These are phyloP conservation scores for Lates japonicus DNA, from an alignment of 2,797 vertebrate species.

Conservation along the genomic window DNA sequence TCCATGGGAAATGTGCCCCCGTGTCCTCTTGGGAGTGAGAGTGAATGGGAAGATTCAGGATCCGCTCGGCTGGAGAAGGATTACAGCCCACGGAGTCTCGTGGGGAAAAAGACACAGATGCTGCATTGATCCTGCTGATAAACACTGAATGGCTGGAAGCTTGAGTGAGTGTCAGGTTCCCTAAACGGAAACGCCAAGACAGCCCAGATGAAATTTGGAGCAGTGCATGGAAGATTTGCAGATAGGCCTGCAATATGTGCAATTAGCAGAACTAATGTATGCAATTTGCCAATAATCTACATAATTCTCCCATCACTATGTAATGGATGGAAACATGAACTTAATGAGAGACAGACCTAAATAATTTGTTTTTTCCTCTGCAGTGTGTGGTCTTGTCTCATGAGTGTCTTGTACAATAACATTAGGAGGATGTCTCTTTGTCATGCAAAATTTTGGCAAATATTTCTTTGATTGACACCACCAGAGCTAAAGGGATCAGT, in stretches of 20 bases:
- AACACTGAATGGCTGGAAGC: slow-evolving; percentile 76
- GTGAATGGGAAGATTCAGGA: slow-evolving; percentile 80
- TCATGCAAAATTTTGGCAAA: background rate
- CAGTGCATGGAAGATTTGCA: slow-evolving; percentile 38
- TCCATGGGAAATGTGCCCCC: slow-evolving; percentile 76
- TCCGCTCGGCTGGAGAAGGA: slow-evolving; percentile 76
- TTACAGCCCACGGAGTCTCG: slow-evolving; percentile 77
- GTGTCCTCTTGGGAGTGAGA: slow-evolving; percentile 67
- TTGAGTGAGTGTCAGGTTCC: slow-evolving; percentile 75
- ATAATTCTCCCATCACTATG: slow-evolving; percentile 18
- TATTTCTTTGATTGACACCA: background rate
- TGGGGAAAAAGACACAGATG: slow-evolving; percentile 78
- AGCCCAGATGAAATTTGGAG: slow-evolving; percentile 48
- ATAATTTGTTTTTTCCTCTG: slow-evolving; percentile 18
- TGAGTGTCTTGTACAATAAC: background rate
- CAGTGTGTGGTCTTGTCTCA: slow-evolving; percentile 13
- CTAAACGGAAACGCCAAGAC: slow-evolving; percentile 69
- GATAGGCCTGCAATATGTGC: slow-evolving; percentile 37
- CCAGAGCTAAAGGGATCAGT: background rate
- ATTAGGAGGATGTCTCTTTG: background rate
- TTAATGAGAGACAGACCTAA: slow-evolving; percentile 29
- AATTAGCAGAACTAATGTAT: slow-evolving; percentile 52
- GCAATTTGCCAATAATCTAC: slow-evolving; percentile 39
- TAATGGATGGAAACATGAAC: slow-evolving; percentile 33
- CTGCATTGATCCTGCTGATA: slow-evolving; percentile 82